Conservation (phyloP, 2,113 vertebrate species). For the Peucedramus taeniatus region DNA sequence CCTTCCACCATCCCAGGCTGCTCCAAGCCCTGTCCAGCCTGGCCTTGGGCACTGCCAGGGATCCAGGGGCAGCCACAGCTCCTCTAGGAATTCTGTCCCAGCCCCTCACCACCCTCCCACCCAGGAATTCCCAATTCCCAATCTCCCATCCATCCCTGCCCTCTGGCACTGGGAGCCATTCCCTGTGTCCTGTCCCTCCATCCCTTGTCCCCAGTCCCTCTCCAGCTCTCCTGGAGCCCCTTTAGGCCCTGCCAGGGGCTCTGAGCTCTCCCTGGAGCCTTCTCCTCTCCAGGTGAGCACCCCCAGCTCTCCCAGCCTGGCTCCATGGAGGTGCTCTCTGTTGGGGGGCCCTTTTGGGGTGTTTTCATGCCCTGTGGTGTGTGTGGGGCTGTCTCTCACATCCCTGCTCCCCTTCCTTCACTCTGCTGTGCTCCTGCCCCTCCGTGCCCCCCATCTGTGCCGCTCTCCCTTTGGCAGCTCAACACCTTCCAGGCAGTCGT, state of each 20-base stretch:
- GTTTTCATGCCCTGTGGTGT: rapidly evolving
- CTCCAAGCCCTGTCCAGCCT: rapidly evolving
- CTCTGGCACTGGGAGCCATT: not conserved
- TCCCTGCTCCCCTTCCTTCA: not conserved
- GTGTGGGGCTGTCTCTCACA: not conserved
- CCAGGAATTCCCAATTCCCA: rapidly evolving
- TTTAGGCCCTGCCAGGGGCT: not conserved
- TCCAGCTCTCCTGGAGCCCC: not conserved
- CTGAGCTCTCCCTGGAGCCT: not conserved
- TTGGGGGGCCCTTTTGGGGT: not conserved
- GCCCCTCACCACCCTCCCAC: rapidly evolving
- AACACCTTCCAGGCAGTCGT: slow-evolving; percentile 95
- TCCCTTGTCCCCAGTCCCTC: not conserved
- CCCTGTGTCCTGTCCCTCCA: not conserved
- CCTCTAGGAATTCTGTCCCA: not conserved
- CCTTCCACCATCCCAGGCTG: rapidly evolving
- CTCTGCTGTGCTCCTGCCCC: not conserved
- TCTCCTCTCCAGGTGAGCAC: rapidly evolving
- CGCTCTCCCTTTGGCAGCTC: slow-evolving; percentile 62
- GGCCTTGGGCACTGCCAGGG: not conserved
- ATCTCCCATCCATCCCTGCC: rapidly evolving
- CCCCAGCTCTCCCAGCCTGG: not conserved
- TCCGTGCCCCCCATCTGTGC: not conserved
- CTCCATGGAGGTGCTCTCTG: not conserved
- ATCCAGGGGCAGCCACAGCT: not conserved